Conservation (phyloP, 2,797 vertebrate species). For the Artibeus lituratus region DNA sequence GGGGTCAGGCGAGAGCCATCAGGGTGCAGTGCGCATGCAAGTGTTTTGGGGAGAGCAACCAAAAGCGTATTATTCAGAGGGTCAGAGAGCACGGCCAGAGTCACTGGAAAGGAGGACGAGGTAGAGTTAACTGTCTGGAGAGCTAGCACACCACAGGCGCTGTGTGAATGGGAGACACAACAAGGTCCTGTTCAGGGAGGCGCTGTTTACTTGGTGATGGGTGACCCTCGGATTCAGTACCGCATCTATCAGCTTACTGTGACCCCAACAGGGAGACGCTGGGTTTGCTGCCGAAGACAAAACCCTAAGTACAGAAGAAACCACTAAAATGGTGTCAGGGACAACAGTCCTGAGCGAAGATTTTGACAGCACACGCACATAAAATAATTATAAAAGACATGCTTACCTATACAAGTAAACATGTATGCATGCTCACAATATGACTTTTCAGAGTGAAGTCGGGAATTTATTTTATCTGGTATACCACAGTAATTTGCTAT, state of each 20-base stretch:
- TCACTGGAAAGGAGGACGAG: constrained; percentile 24
- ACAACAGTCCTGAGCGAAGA: neutral
- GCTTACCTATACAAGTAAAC: constrained; percentile 61
- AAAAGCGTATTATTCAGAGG: neutral
- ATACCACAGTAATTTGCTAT: constrained; percentile 78
- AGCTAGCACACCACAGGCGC: neutral
- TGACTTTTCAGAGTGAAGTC: constrained; percentile 74
- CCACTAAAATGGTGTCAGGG: neutral
- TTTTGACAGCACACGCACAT: constrained; percentile 12
- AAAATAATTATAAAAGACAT: neutral
- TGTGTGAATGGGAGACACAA: constrained; percentile 5
- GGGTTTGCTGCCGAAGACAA: neutral
- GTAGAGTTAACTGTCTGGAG: neutral
- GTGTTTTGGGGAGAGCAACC: neutral
- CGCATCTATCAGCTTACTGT: constrained; percentile 25
- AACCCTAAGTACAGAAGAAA: constrained; percentile 45
- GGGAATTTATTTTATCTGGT: constrained; percentile 78
- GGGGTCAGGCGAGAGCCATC: neutral
- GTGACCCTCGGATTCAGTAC: neutral
- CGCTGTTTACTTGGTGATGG: neutral
- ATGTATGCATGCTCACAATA: constrained; percentile 64
- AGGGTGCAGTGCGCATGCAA: neutral
- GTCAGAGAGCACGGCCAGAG: neutral
- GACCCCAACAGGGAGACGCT: neutral
- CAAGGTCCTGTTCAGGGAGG: constrained; percentile 33